Evolutionary conservation across 2,113 vertebrate species (phyloP).

Genomic region (Odocoileus virginianus): DNA sequence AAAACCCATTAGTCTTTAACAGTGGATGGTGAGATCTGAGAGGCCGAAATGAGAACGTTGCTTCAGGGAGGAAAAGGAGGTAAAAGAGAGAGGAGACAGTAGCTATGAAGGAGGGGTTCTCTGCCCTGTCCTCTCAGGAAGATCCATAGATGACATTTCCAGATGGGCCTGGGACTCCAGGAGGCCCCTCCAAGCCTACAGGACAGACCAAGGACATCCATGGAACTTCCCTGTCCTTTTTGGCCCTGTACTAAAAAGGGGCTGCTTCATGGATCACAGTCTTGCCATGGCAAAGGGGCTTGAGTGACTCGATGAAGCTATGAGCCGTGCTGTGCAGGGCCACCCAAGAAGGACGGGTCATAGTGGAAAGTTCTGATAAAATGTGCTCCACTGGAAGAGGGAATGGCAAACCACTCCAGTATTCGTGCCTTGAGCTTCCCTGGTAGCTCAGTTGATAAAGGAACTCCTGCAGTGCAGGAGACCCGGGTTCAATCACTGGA

Average conservation of each 20-base stretch:
- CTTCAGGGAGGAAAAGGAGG: neutral
- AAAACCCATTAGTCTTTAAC: neutral
- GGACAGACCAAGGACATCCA: constrained; percentile 42
- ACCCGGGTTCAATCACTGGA: neutral
- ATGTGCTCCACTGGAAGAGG: neutral
- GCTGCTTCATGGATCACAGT: neutral
- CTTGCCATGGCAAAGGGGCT: neutral
- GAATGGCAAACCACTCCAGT: neutral
- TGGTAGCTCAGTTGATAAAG: neutral
- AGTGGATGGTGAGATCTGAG: neutral
- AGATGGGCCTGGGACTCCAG: constrained; percentile 55
- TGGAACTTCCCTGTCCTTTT: constrained; percentile 68
- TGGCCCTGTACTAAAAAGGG: constrained; percentile 39
- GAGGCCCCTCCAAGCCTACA: constrained; percentile 17
- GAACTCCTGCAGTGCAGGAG: neutral
- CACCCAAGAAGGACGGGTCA: neutral
- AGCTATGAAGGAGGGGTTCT: neutral
- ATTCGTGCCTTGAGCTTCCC: neutral
- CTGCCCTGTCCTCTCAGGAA: neutral
- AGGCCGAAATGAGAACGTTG: neutral
- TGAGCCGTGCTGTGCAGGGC: neutral
- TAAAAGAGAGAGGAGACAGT: neutral
- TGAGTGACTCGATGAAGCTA: neutral
- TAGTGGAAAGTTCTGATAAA: neutral
- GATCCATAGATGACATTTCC: constrained; percentile 52